These are phyloP conservation scores for Apistogramma diplotaenia DNA, from an alignment of 2,113 vertebrate species.

Conservation along the genomic window DNA sequence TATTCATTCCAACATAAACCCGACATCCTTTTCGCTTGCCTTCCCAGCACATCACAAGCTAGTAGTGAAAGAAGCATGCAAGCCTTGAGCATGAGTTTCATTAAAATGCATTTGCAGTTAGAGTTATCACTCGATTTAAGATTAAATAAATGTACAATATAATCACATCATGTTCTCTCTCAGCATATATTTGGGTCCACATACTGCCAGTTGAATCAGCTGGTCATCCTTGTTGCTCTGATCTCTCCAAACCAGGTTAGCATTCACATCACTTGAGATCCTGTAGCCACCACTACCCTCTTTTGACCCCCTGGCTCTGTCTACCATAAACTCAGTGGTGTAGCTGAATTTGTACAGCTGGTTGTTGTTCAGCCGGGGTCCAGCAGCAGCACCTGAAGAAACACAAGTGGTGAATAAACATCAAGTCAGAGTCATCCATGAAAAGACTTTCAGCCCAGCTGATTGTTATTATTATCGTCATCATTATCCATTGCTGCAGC, in stretches of 20 bases:
- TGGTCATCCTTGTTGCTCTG: conserved; percentile 88
- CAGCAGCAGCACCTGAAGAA: conserved; percentile 85
- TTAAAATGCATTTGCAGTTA: background rate
- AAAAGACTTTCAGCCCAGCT: background rate
- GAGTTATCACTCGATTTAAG: background rate
- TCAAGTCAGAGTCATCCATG: background rate
- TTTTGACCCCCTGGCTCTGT: conserved; percentile 75
- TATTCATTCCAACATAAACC: background rate
- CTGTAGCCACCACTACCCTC: conserved; percentile 82
- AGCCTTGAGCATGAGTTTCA: background rate
- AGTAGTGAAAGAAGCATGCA: too few relatives aligned
- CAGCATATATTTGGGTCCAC: background rate
- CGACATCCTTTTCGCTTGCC: background rate
- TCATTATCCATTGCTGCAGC: background rate
- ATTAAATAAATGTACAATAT: background rate
- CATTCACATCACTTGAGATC: conserved; percentile 83
- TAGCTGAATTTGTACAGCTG: conserved; percentile 90
- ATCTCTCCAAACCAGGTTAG: conserved; percentile 88
- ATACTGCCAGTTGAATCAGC: conserved; percentile 84
- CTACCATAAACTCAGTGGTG: conserved; percentile 83
- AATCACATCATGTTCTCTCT: background rate
- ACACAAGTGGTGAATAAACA: conserved; percentile 48
- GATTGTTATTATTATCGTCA: background rate
- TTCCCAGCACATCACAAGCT: background rate
- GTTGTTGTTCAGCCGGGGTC: conserved; percentile 88